Evolutionary conservation across 2,797 vertebrate species (phyloP).

Genomic region (Acrossocheilus fasciatus): DNA sequence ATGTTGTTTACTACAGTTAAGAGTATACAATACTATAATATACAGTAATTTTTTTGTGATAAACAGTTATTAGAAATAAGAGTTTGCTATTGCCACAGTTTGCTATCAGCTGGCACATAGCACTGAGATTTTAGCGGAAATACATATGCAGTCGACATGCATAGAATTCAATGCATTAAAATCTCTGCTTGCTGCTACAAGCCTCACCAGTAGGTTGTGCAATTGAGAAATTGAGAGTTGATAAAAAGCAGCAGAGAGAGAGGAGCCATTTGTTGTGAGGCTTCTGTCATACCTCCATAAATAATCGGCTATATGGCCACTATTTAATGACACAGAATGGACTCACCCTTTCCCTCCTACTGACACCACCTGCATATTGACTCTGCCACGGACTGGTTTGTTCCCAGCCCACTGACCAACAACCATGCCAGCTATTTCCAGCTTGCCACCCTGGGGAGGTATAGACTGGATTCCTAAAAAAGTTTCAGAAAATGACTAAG

Average conservation of each 20-base stretch:
- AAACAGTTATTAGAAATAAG: neutral
- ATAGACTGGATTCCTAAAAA: constrained; percentile 88
- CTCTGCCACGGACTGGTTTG: constrained; percentile 87
- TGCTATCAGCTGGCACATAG: neutral
- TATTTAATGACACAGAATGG: neutral
- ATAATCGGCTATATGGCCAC: neutral
- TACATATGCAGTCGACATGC: neutral
- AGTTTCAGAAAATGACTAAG: constrained; percentile 3
- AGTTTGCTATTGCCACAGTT: neutral
- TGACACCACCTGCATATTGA: constrained; percentile 93
- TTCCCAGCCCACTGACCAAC: constrained; percentile 94
- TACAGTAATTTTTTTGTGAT: neutral
- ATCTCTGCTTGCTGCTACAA: neutral
- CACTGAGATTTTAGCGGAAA: neutral
- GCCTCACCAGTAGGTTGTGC: neutral
- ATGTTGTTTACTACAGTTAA: neutral
- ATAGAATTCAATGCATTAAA: neutral
- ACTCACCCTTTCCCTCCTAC: constrained; percentile 89
- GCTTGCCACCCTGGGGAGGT: constrained; percentile 91
- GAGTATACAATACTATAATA: neutral
- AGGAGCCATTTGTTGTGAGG: neutral
- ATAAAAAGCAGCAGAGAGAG: neutral
- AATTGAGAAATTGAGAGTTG: neutral
- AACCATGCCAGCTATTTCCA: constrained; percentile 94
- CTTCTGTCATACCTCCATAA: neutral